A percentile compares a stretch with the other conserved stretches of the same genome.
phyloP scores from a whole-genome alignment of 2,888 invertebrate genomes.

The Drosophila eohydei region DNA sequence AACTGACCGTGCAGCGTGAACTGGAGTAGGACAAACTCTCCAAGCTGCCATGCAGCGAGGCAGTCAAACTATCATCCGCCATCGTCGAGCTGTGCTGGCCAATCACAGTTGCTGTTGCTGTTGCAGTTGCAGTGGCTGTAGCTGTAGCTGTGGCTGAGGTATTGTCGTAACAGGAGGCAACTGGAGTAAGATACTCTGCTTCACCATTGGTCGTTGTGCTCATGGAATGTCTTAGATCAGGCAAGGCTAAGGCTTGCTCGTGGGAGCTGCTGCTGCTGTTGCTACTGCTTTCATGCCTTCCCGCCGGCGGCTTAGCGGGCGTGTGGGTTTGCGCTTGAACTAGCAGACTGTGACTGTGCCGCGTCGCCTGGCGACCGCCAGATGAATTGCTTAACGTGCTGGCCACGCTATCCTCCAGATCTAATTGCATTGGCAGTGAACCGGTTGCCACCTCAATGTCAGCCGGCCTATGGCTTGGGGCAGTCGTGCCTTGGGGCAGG shows the following conservation, averaged over 20 bases:
- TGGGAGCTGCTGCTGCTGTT: slow-evolving; percentile 29
- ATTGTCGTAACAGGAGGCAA: slow-evolving; percentile 78
- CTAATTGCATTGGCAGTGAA: slow-evolving; percentile 41
- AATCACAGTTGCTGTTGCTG: slow-evolving; percentile 61
- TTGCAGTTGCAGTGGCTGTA: slow-evolving; percentile 61
- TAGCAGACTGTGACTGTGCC: slow-evolving; percentile 77
- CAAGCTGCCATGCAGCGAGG: slow-evolving; percentile 82
- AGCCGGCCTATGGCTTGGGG: slow-evolving; percentile 30
- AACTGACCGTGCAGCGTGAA: slow-evolving; percentile 84
- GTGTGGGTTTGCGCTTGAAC: slow-evolving; percentile 83
- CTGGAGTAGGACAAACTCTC: slow-evolving; percentile 84
- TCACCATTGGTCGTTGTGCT: slow-evolving; percentile 65
- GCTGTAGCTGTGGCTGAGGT: slow-evolving; percentile 62
- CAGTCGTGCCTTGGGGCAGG: slow-evolving; percentile 35
- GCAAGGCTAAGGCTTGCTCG: slow-evolving; percentile 18
- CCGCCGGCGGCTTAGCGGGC: slow-evolving; percentile 43
- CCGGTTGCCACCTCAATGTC: slow-evolving; percentile 65
- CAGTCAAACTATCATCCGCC: slow-evolving; percentile 83
- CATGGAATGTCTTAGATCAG: slow-evolving; percentile 53
- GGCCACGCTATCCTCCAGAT: slow-evolving; percentile 82
- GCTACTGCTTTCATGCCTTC: slow-evolving; percentile 25
- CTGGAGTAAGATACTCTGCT: slow-evolving; percentile 63
- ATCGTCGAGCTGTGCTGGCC: slow-evolving; percentile 82
- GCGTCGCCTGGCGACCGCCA: slow-evolving; percentile 55
- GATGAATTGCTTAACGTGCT: slow-evolving; percentile 84